Conservation (phyloP, 1,140 invertebrate genomes). For the Penaeus chinensis region DNA sequence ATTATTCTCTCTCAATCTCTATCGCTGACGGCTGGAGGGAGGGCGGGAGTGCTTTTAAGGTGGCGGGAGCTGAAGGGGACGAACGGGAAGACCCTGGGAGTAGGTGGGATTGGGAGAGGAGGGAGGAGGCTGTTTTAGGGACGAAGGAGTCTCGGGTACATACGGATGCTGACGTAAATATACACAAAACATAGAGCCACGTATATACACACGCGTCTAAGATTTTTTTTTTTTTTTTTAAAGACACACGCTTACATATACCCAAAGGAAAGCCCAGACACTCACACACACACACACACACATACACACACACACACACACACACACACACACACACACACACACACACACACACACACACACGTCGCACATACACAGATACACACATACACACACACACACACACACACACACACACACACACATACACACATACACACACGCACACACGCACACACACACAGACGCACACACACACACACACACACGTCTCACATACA, state of each 20-base stretch:
- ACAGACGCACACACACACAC: too few relatives aligned
- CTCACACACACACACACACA: not conserved
- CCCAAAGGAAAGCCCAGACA: not conserved
- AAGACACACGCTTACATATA: too few relatives aligned
- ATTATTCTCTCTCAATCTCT: constrained; percentile 9
- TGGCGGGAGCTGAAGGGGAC: too few relatives aligned
- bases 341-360: not conserved
- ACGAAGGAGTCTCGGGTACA: not conserved
- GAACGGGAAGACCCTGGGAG: too few relatives aligned
- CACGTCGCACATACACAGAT: not conserved
- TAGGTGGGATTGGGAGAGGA: not conserved
- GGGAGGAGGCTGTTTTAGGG: not conserved
- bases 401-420: too few relatives aligned
- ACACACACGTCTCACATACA: too few relatives aligned
- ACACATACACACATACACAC: too few relatives aligned
- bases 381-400: not conserved
- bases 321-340: too few relatives aligned
- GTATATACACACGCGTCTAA: not conserved
- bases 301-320: not conserved
- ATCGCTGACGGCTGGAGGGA: not conserved
- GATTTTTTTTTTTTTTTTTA: too few relatives aligned
- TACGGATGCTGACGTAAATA: too few relatives aligned
- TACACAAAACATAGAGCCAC: not conserved
- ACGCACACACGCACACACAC: not conserved
- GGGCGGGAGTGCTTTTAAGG: too few relatives aligned